Base-by-base conservation (phyloP, 2,113 vertebrate species). In the Oncorhynchus gorbuscha region DNA sequence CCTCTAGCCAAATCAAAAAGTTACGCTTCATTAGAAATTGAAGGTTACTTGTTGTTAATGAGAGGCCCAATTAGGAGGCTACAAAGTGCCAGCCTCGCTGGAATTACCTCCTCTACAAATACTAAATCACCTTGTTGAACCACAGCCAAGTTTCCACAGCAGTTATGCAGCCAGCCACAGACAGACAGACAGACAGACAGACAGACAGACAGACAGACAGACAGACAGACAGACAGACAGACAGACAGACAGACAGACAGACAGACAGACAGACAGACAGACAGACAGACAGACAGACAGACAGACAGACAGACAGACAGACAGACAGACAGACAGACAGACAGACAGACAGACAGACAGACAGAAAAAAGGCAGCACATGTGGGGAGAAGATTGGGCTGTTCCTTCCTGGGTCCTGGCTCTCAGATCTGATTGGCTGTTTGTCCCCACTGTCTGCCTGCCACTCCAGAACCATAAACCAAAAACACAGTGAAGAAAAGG, bases 1-100 rank as follows among this genome's bases (percentile, higher is more conserved):
- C 83, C 80, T 72, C 80, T 71, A 86, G 87, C 83, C 85, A 84
- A 89, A 93, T 92, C 90, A 90, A 89, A 89, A 93, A 87, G 88
- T 90, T 89, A 86, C 86, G 84, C 86, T 88, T 86, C 88, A 87
- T 91, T 90, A 89, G 70, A 79, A 78, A 83, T 78, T 87, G 81
- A 88, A 86, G 88, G 87, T 88, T 86, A 85, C 86, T 83, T 77
- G 72, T 84, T 84, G 84, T 88, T 92, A 92, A 92, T 89, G 89
- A 89, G 90, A 91, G 79, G 76, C 74, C 84, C 91, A 92, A 91
- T 93, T 93, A 92, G 86, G 80, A 84, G 59, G 51, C 77, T 80
- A 80, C 75, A 72, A 64, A 79, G 73, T 71, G 73, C 22, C 64
- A 61, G 67, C 76, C 85, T 83, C 83, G 20, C 72, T 78, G 74